These are phyloP conservation scores for Eleginops maclovinus DNA, from an alignment of 2,113 vertebrate genomes.

Conservation along the genomic window DNA sequence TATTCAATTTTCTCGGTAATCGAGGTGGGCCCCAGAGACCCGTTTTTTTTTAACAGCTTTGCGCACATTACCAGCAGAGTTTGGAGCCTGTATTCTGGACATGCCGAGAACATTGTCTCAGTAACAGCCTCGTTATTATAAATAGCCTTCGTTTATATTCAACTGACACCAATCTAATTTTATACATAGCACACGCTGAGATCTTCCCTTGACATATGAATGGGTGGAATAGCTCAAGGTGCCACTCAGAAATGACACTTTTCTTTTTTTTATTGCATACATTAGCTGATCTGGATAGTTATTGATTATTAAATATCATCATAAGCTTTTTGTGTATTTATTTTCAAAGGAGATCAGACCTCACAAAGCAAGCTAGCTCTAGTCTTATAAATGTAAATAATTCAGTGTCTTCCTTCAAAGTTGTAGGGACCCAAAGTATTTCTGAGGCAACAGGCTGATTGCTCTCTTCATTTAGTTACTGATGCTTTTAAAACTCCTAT, in stretches of 20 bases:
- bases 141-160: constrained; percentile 80
- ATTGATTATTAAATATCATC: constrained; percentile 17
- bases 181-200: constrained; percentile 61
- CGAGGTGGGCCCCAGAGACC: constrained; percentile 41
- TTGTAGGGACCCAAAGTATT: neutral
- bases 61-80: constrained; percentile 24
- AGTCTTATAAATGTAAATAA: constrained; percentile 26
- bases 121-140: constrained; percentile 75
- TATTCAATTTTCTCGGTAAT: constrained; percentile 29
- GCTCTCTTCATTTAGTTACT: constrained; percentile 18
- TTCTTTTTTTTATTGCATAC: constrained; percentile 35
- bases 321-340: neutral
- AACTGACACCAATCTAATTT: constrained; percentile 80
- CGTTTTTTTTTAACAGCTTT: constrained; percentile 40
- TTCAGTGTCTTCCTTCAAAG: constrained; percentile 20
- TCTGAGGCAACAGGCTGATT: constrained; percentile 1
- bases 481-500: constrained; percentile 5
- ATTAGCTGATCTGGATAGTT: constrained; percentile 28
- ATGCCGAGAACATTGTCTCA: constrained; percentile 69
- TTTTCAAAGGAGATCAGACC: constrained; percentile 7
- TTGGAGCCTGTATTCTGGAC: constrained; percentile 44
- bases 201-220: constrained; percentile 60
- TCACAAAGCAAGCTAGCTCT: neutral
- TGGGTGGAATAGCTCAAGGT: constrained; percentile 37
- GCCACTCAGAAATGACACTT: constrained; percentile 40